Conservation (phyloP, 2,888 invertebrate genomes). For the Balanococcus diminutus region DNA sequence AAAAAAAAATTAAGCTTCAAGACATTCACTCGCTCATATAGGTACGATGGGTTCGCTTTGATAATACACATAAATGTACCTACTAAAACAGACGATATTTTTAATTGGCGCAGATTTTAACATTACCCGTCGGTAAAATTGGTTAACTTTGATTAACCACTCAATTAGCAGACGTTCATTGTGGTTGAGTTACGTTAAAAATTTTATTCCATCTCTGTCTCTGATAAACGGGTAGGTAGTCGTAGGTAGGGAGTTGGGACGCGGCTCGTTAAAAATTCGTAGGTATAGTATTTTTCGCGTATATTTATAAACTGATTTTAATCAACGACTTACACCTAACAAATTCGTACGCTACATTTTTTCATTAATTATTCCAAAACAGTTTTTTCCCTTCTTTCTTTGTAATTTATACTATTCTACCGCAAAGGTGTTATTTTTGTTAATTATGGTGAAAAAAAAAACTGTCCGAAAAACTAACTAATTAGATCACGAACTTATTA, state of each 20-base stretch:
- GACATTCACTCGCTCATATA: background rate
- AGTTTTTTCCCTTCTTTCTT: background rate
- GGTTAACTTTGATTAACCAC: constrained; percentile 40
- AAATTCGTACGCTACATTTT: constrained; percentile 39
- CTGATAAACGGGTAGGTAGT: background rate
- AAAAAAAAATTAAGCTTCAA: background rate
- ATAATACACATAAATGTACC: background rate
- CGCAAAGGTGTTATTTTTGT: constrained; percentile 40
- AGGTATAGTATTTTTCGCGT: background rate
- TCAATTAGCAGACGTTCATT: constrained; percentile 41
- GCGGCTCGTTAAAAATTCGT: constrained; percentile 37
- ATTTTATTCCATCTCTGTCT: constrained; percentile 33
- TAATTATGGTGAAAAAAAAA: constrained; percentile 22
- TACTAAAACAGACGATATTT: constrained; percentile 21
- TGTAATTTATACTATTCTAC: constrained; percentile 34
- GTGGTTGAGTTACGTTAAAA: constrained; percentile 33
- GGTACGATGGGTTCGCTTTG: background rate
- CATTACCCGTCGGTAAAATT: constrained; percentile 22
- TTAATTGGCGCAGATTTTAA: constrained; percentile 39
- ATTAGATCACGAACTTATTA: constrained; percentile 40
- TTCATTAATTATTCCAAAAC: constrained; percentile 36
- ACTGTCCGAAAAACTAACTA: constrained; percentile 37
- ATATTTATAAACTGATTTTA: constrained; percentile 34
- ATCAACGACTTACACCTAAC: constrained; percentile 26
- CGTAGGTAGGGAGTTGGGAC: background rate